A percentile compares a stretch with the other conserved stretches of the same genome.
These are phyloP conservation scores for Athalia cordata DNA, from an alignment of 2,888 invertebrate species.

Conservation along the genomic window DNA sequence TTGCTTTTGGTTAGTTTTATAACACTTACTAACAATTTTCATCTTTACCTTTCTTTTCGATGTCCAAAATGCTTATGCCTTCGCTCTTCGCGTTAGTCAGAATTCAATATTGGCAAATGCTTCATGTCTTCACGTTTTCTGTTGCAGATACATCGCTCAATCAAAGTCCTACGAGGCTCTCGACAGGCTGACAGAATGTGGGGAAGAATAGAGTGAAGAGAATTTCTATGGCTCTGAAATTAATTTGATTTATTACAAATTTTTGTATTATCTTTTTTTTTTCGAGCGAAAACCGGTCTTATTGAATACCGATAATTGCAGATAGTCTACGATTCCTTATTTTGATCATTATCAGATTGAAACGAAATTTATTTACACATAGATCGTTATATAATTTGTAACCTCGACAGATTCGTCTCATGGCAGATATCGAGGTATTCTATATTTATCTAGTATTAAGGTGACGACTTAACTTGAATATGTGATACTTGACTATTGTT, in stretches of 20 bases:
- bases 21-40: background rate
- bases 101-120: background rate
- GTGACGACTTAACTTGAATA: conserved; percentile 26
- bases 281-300: no score
- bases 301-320: background rate
- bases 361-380: conserved; percentile 28
- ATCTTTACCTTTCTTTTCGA: background rate
- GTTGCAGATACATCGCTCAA: conserved; percentile 63
- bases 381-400: conserved; percentile 24
- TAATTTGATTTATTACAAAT: background rate
- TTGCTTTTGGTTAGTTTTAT: conserved; percentile 60
- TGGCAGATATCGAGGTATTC: conserved; percentile 3
- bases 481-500: conserved; percentile 39
- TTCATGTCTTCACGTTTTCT: conserved; percentile 40
- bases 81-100: background rate
- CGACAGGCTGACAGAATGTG: conserved; percentile 61
- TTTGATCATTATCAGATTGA: conserved; percentile 29
- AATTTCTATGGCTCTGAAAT: no score
- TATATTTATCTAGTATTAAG: conserved; percentile 25
- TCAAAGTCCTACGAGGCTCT: conserved; percentile 67
- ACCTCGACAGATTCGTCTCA: background rate
- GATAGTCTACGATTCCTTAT: background rate
- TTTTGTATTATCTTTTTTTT: conserved; percentile 11
- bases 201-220: conserved; percentile 55
- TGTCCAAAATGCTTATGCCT: conserved; percentile 1